Conservation (phyloP, 2,113 vertebrate species). For the Pseudorhombus dupliciocellatus region DNA sequence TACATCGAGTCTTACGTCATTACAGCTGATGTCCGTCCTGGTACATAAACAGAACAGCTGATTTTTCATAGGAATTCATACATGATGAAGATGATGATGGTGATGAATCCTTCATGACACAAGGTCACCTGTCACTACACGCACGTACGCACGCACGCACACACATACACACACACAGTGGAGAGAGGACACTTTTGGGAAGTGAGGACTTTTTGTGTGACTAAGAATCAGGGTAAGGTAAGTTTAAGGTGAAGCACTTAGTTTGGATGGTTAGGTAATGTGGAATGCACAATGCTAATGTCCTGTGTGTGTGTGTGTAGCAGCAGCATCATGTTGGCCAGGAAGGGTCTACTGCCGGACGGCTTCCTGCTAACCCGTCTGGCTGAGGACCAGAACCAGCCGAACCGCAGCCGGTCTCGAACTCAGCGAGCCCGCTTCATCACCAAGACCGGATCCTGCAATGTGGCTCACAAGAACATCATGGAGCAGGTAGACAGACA, state of each 20-base stretch:
- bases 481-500: conserved; percentile 79
- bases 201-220: too few relatives aligned
- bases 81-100: too few relatives aligned
- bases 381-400: conserved; percentile 79
- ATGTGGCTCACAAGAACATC: conserved; percentile 89
- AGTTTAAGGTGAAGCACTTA: too few relatives aligned
- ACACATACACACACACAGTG: too few relatives aligned
- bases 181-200: too few relatives aligned
- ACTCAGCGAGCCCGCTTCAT: conserved; percentile 82
- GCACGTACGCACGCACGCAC: too few relatives aligned
- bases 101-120: too few relatives aligned
- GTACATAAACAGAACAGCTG: not conserved
- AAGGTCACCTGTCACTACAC: too few relatives aligned
- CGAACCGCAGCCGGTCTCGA: conserved; percentile 66
- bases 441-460: conserved; percentile 84
- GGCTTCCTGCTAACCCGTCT: conserved; percentile 84
- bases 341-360: conserved; percentile 83
- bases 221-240: too few relatives aligned
- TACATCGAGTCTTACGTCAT: not conserved
- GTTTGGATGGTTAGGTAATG: too few relatives aligned
- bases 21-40: not conserved
- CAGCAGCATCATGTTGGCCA: conserved; percentile 81
- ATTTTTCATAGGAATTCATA: too few relatives aligned
- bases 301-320: conserved; percentile 10
- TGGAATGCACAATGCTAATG: too few relatives aligned